These are phyloP conservation scores for Tachystola acroxantha DNA, from an alignment of 2,888 invertebrate genomes.

Conservation along the genomic window DNA sequence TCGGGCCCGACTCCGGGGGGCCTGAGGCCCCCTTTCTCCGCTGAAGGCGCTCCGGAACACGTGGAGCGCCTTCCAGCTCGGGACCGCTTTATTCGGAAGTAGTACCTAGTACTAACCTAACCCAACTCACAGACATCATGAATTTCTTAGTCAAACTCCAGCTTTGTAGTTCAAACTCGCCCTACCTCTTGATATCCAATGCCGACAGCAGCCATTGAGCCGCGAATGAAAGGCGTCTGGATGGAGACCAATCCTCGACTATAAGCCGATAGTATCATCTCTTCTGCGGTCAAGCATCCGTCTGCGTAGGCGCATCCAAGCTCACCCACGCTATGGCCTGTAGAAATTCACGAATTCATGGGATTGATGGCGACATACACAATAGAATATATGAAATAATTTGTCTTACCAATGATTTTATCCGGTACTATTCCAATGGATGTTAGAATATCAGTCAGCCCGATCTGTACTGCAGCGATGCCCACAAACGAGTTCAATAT, in stretches of 20 bases:
- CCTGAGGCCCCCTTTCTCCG: no score
- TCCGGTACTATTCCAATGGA: constrained; percentile 82
- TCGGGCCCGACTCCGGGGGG: no score
- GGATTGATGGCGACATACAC: no score
- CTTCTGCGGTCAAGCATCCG: constrained; percentile 87
- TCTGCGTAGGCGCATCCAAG: constrained; percentile 79
- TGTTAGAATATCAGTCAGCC: constrained; percentile 79
- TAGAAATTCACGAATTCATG: no score
- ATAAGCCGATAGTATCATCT: constrained; percentile 88
- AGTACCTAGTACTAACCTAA: no score
- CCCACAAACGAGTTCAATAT: constrained; percentile 85
- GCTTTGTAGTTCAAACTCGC: not conserved
- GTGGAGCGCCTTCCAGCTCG: no score
- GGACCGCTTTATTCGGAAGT: no score
- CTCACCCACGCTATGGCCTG: constrained; percentile 84
- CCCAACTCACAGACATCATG: no score
- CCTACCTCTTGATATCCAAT: constrained; percentile 70
- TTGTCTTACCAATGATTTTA: constrained; percentile 83
- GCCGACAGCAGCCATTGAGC: constrained; percentile 93
- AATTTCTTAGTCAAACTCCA: no score
- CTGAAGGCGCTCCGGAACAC: no score
- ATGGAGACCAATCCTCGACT: constrained; percentile 84
- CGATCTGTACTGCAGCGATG: constrained; percentile 84
- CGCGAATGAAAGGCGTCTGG: constrained; percentile 80
- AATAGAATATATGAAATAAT: no score